Evolutionary conservation across 1,140 invertebrate species (phyloP), one percentile per base, ranked within the genome.

Genomic region (Tetramorium alpestre): DNA sequence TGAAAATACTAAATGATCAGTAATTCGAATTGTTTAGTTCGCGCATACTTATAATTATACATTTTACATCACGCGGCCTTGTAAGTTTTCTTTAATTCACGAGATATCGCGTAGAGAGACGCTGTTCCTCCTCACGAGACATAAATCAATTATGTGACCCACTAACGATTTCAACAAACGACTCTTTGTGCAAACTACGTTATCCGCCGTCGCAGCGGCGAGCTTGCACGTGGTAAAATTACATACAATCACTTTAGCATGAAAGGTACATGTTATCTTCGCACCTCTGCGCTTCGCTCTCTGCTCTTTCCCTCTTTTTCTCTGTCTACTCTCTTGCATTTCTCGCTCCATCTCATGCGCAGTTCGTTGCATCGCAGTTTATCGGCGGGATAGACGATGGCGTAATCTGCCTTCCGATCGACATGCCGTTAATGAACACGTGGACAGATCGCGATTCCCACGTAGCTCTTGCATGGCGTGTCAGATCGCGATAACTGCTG

Each of bases 361-460:
- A 47, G 69, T 72, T 84, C 38, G 80, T 82, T 73, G 80, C 80
- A 73, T 84, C 67, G 25, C 54, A n/a, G 41, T 73, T 73, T 82
- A 82, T 73, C 80, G 67, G 41, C 22, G 51, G 56, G 22, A 72
- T 56, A 47, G 65, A 58, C 38, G 51, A 82, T 41, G 38, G 38
- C 18, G 25, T 75, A 84, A 84, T 84, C 80, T 49, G n/a, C 69
- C 69, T 84, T 84, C 18, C 80, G 54, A 84, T 73, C 80, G 80
- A 84, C 69, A 47, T 22, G 38, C 18, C 54, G 69, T 84, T 84
- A 84, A 84, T 84, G 80, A 84, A 84, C 80, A 84, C 28, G 44
- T 73, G 22, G 54, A 84, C 54, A 84, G 80, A 84, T 84, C 69
- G 69, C 80, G 54, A 84, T 84, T 84, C 54, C 54, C 69, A 54